These are phyloP conservation scores for Hydrozoanthus tunicans DNA, from an alignment of 64 coral and sea anemone species.

Conservation along the genomic window DNA sequence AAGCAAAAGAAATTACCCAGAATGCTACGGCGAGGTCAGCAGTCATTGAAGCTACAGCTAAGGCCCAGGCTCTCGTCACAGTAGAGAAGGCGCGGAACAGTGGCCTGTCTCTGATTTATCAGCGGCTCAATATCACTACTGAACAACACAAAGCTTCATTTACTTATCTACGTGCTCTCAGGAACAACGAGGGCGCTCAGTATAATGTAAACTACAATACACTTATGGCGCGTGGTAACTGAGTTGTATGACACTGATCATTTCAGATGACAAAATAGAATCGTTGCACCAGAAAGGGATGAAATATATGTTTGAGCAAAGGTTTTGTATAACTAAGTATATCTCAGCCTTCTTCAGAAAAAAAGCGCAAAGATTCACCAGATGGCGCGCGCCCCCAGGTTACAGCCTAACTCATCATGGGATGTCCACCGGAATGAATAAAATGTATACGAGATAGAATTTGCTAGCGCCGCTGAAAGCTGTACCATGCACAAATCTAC, in stretches of 20 bases:
- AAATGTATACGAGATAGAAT: no score
- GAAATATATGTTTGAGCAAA: no score
- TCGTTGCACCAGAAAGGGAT: no score
- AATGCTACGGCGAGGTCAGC: slow-evolving; percentile 62
- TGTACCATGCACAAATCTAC: no score
- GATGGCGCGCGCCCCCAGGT: no score
- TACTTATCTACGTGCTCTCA: slow-evolving; percentile 64
- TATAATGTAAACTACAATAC: slow-evolving; percentile 67
- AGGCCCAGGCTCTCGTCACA: slow-evolving; percentile 56
- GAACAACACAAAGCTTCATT: slow-evolving; percentile 78
- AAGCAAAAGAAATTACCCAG: slow-evolving; percentile 63
- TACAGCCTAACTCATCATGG: no score
- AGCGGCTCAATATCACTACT: slow-evolving; percentile 54
- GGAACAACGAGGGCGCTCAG: slow-evolving; percentile 29
- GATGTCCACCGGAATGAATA: no score
- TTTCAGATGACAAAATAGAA: no score
- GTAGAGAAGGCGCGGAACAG: slow-evolving; percentile 59
- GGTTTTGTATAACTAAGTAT: no score
- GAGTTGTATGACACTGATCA: neutral
- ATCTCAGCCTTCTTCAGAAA: no score
- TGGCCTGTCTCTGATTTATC: slow-evolving; percentile 54
- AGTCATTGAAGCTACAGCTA: slow-evolving; percentile 32
- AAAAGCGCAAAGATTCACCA: no score
- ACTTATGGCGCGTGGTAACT: slow-evolving; percentile 60
- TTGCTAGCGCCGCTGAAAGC: no score